A percentile compares a stretch with the other conserved stretches of the same genome.
These are phyloP conservation scores for Colletes collaris DNA, from an alignment of 2,888 invertebrate genomes.

Conservation along the genomic window DNA sequence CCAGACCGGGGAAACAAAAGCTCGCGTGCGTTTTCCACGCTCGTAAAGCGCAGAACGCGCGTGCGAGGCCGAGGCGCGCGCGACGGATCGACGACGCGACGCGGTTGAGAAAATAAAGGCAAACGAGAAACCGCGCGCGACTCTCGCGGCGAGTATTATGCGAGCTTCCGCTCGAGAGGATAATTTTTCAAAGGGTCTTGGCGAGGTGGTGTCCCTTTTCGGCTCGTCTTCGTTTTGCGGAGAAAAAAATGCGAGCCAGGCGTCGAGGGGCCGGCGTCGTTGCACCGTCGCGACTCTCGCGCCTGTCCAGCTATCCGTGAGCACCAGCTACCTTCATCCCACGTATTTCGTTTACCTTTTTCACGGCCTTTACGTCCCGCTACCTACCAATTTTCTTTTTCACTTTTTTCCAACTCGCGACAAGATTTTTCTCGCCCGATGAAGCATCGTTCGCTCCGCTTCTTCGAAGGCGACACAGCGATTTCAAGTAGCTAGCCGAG, in stretches of 20 bases:
- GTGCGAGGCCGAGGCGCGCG: constrained; percentile 2
- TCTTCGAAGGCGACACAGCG: constrained; percentile 11
- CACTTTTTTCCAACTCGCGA: constrained; percentile 19
- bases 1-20: not conserved
- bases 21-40: not conserved
- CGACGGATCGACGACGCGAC: constrained; percentile 15
- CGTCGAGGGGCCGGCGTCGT: constrained; percentile 25
- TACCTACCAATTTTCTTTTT: constrained; percentile 20
- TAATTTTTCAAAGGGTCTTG: constrained; percentile 80
- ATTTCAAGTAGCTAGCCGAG: constrained; percentile 33
- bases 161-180: constrained; percentile 78
- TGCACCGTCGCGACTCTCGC: constrained; percentile 29
- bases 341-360: constrained; percentile 58
- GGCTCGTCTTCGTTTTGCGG: constrained; percentile 69
- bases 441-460: constrained; percentile 67
- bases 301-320: constrained; percentile 13
- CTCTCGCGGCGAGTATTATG: constrained; percentile 69
- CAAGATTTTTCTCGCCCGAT: constrained; percentile 74
- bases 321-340: constrained; percentile 21
- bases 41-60: constrained; percentile 15
- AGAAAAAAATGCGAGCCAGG: constrained; percentile 37
- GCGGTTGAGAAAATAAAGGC: constrained; percentile 44
- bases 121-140: constrained; percentile 18
- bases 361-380: constrained; percentile 58
- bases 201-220: constrained; percentile 61